Conservation (phyloP, 2,797 vertebrate genomes). For the Miichthys miiuy region DNA sequence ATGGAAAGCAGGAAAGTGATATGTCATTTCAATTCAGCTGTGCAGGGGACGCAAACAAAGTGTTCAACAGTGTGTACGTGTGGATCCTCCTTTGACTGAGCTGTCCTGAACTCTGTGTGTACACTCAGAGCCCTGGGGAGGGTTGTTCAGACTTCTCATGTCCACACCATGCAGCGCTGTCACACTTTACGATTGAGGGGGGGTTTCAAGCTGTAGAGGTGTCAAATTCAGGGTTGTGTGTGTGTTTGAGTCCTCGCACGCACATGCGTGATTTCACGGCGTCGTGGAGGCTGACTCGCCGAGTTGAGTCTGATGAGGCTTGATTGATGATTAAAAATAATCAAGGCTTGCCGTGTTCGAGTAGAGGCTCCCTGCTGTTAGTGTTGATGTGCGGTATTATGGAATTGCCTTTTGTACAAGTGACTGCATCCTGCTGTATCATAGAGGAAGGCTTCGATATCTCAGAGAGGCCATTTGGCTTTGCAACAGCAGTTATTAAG, state of each 20-base stretch:
- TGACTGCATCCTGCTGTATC: constrained; percentile 29
- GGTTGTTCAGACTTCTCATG: constrained; percentile 51
- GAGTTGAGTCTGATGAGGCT: constrained; percentile 62
- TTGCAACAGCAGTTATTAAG: background rate
- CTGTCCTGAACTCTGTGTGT: constrained; percentile 77
- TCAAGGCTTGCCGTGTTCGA: constrained; percentile 20
- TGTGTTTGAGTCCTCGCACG: background rate
- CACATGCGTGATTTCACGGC: constrained; percentile 2
- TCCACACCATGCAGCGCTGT: constrained; percentile 47
- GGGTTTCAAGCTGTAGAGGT: constrained; percentile 47
- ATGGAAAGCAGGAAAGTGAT: constrained; percentile 31
- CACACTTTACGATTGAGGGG: constrained; percentile 54
- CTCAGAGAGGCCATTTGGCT: background rate
- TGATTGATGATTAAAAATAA: constrained; percentile 62
- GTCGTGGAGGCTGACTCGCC: constrained; percentile 17
- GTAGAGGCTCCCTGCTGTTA: constrained; percentile 53
- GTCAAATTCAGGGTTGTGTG: constrained; percentile 38
- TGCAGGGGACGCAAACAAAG: constrained; percentile 10
- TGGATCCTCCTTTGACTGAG: constrained; percentile 50
- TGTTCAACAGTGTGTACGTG: background rate
- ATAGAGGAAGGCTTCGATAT: constrained; percentile 12
- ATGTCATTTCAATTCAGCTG: constrained; percentile 19
- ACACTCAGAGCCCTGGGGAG: constrained; percentile 66
- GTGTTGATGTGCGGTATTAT: constrained; percentile 55
- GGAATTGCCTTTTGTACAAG: constrained; percentile 49